Conservation (phyloP, 2,797 vertebrate species). For the Acestrorhynchus altus region DNA sequence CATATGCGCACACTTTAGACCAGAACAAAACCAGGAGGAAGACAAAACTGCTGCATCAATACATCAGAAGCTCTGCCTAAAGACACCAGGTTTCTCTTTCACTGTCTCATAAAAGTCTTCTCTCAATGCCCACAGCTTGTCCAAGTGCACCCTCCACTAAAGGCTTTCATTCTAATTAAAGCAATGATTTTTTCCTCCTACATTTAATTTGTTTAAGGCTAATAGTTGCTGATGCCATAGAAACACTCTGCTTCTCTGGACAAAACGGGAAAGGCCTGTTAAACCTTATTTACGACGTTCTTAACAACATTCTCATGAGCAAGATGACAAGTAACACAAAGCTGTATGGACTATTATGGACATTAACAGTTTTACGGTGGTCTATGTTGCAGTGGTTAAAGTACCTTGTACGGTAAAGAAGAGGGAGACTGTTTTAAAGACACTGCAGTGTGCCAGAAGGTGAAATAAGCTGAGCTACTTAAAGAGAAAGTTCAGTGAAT, state of each 20-base stretch:
- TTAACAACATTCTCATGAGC: constrained; percentile 37
- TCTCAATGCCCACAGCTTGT: constrained; percentile 58
- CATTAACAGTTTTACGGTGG: not conserved
- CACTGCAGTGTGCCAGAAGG: too few relatives aligned
- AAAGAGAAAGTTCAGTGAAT: too few relatives aligned
- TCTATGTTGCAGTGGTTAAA: too few relatives aligned
- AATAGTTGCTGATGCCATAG: constrained; percentile 77
- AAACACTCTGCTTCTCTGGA: constrained; percentile 70
- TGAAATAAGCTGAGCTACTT: too few relatives aligned
- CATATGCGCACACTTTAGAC: too few relatives aligned
- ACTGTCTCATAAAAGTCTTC: constrained; percentile 69
- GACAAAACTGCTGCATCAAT: too few relatives aligned
- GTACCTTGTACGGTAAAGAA: not conserved
- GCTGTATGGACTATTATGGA: not conserved
- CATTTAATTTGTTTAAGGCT: constrained; percentile 78
- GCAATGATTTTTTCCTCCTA: constrained; percentile 79
- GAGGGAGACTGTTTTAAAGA: not conserved
- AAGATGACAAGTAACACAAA: not conserved
- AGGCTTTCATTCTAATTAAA: constrained; percentile 92
- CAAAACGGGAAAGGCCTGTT: constrained; percentile 55
- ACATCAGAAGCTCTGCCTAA: constrained; percentile 48
- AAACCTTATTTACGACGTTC: constrained; percentile 65
- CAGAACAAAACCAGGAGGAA: not conserved
- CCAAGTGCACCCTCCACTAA: constrained; percentile 68
- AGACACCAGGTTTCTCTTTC: constrained; percentile 60